These are phyloP conservation scores for Cirrhinus molitorella DNA, from an alignment of 2,797 vertebrate genomes.

Conservation along the genomic window DNA sequence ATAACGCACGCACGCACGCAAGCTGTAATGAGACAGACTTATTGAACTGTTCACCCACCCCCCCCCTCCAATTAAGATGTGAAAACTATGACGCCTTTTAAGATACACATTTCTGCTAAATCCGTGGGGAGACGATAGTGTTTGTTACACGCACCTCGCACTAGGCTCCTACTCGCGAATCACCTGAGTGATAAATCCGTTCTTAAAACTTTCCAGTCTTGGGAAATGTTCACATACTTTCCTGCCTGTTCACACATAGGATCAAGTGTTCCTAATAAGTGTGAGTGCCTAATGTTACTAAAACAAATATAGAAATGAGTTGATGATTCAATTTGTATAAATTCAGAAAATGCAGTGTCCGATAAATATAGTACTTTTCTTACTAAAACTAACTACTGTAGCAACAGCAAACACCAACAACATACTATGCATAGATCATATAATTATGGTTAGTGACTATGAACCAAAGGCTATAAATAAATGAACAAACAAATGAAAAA, in stretches of 20 bases:
- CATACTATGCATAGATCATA: not conserved
- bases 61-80: constrained; percentile 58
- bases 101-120: constrained; percentile 34
- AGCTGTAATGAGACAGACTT: constrained; percentile 77
- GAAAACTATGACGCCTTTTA: constrained; percentile 47
- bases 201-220: not conserved
- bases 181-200: constrained; percentile 4
- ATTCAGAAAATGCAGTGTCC: not conserved
- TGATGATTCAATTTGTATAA: not conserved
- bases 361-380: not conserved
- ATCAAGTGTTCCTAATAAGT: not conserved
- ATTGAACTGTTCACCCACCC: constrained; percentile 68
- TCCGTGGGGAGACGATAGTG: not conserved
- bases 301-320: not conserved
- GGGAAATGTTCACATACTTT: not conserved
- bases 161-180: not conserved
- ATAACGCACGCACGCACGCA: constrained; percentile 77
- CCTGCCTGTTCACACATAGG: not conserved
- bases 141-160: not conserved
- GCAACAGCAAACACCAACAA: not conserved
- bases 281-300: not conserved
- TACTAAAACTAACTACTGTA: not conserved
- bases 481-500: not conserved
- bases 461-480: not conserved
- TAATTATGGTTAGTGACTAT: not conserved